Percentiles rank a stretch among this genome's conserved stretches.
phyloP scores from a whole-genome alignment of 1,140 invertebrate genomes.

The Saccostrea cuccullata region DNA sequence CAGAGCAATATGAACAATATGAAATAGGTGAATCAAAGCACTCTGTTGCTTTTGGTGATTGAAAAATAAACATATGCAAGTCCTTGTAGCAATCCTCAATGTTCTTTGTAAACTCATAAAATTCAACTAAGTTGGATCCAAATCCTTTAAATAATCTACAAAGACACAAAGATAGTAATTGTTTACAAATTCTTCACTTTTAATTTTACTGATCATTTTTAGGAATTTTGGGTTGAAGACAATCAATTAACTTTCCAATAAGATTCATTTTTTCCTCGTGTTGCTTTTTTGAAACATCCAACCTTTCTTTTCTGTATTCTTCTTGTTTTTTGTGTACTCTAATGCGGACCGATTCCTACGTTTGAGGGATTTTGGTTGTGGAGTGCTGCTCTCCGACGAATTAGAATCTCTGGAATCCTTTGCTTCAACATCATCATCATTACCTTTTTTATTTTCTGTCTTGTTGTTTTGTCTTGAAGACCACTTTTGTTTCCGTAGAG shows the following conservation, averaged over 20 bases:
- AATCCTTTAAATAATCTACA: constrained; percentile 8
- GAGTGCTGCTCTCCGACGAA: background rate
- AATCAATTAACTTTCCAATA: background rate
- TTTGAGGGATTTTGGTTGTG: background rate
- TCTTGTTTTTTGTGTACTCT: background rate
- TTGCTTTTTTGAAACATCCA: constrained; percentile 16
- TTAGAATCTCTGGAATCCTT: background rate
- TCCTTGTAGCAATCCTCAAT: background rate
- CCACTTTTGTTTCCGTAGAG: background rate
- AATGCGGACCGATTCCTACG: background rate
- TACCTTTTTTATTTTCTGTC: background rate
- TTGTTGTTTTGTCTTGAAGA: background rate
- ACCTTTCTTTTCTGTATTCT: background rate
- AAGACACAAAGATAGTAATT: background rate
- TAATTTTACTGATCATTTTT: background rate
- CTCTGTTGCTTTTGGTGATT: background rate
- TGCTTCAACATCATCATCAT: background rate
- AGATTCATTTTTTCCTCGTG: constrained; percentile 23
- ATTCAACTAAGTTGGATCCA: constrained; percentile 3
- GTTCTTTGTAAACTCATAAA: constrained; percentile 6
- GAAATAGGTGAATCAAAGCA: background rate
- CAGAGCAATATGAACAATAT: no score
- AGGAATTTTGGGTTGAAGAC: background rate
- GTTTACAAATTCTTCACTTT: background rate
- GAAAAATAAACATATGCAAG: constrained; percentile 4